These are phyloP conservation scores for Strigamia crassipes DNA, from an alignment of 2,888 invertebrate genomes.

Conservation along the genomic window DNA sequence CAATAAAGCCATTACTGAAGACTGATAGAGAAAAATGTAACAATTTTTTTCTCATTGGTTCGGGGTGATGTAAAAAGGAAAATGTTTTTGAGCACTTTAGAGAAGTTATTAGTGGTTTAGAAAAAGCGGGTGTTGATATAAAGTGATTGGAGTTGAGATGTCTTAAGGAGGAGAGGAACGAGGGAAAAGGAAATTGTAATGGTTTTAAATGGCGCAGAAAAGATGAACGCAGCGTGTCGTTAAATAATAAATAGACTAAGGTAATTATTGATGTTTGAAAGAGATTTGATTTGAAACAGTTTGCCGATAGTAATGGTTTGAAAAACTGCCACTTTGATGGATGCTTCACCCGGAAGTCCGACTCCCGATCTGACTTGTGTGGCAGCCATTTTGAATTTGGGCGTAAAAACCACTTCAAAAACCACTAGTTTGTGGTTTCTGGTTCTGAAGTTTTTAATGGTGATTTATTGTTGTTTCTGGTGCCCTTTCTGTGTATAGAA, in stretches of 20 bases:
- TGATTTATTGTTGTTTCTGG: too few species aligned
- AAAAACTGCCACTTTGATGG: too few species aligned
- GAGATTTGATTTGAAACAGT: not conserved
- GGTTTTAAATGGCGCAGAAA: not conserved
- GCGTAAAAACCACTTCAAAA: too few species aligned
- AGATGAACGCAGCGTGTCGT: not conserved
- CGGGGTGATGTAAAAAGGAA: not conserved
- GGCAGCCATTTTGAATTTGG: too few species aligned
- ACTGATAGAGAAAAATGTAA: constrained; percentile 20
- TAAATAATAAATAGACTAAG: not conserved
- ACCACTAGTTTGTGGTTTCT: too few species aligned
- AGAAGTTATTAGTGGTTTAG: not conserved
- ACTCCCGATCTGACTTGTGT: too few species aligned
- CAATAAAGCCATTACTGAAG: constrained; percentile 18
- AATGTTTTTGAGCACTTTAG: not conserved
- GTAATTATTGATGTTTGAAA: not conserved
- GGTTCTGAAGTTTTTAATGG: too few species aligned
- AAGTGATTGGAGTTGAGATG: not conserved
- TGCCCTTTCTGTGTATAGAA: too few species aligned
- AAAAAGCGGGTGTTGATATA: not conserved
- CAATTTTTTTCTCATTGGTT: not conserved
- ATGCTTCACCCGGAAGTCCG: too few species aligned
- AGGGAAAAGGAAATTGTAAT: not conserved
- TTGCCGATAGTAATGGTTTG: not conserved
- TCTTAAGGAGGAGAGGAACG: not conserved